Evolutionary conservation across 1,140 invertebrate species (phyloP).

Genomic region (Hormaphis cornu): DNA sequence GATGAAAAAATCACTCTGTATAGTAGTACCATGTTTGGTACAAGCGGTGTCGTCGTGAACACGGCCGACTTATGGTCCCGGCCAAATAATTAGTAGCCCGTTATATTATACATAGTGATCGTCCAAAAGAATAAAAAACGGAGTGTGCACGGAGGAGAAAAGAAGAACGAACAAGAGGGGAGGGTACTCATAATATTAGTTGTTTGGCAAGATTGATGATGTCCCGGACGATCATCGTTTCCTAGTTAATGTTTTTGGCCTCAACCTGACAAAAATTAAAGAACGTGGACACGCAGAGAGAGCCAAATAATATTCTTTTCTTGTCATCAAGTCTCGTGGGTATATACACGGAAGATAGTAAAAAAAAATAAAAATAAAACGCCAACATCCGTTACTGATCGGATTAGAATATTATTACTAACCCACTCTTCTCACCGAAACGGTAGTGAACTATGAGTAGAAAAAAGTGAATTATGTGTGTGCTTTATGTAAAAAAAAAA

Average conservation of each 20-base stretch:
- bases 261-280: background rate
- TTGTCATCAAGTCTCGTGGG: background rate
- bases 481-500: background rate
- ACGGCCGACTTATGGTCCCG: background rate
- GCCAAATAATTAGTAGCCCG: slow-evolving; percentile 18
- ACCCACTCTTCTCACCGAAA: background rate
- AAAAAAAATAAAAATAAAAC: background rate
- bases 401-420: slow-evolving; percentile 26
- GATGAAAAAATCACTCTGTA: too few relatives aligned
- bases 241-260: slow-evolving; percentile 23
- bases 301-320: background rate
- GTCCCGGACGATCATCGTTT: slow-evolving; percentile 31
- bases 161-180: background rate
- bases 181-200: slow-evolving; percentile 12
- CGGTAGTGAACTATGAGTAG: too few relatives aligned
- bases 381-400: background rate
- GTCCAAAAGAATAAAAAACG: too few relatives aligned
- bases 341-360: background rate
- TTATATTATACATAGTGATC: background rate
- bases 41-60: background rate
- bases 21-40: background rate
- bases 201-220: slow-evolving; percentile 28
- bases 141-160: too few relatives aligned
- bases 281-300: background rate
- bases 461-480: too few relatives aligned